These are phyloP conservation scores for Chrysoperla carnea DNA, from an alignment of 1,140 invertebrate species.

Conservation along the genomic window DNA sequence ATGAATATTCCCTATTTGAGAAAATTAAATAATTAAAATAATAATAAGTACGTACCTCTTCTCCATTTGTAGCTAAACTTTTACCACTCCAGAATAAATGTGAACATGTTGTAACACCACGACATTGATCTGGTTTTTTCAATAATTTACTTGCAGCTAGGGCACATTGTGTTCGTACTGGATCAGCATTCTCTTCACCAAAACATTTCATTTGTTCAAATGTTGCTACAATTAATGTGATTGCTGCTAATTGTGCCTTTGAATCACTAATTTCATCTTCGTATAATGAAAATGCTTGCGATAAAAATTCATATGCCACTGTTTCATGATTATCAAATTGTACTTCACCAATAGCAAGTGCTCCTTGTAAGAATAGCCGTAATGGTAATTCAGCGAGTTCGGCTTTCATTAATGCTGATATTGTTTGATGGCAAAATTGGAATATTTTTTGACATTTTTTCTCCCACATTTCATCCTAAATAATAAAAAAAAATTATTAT, in stretches of 20 bases:
- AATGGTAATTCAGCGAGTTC: slow-evolving; percentile 85
- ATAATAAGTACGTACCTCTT: too few relatives aligned
- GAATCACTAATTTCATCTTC: slow-evolving; percentile 98
- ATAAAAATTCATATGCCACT: slow-evolving; percentile 96
- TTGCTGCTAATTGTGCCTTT: slow-evolving; percentile 89
- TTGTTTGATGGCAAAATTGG: slow-evolving; percentile 92
- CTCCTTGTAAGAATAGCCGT: slow-evolving; percentile 86
- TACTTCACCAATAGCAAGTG: slow-evolving; percentile 81
- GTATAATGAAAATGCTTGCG: slow-evolving; percentile 93
- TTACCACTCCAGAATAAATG: slow-evolving; percentile 96
- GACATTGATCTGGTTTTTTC: slow-evolving; percentile 94
- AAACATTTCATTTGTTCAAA: slow-evolving; percentile 90
- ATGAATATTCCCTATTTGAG: too few relatives aligned
- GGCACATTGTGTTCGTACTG: slow-evolving; percentile 85
- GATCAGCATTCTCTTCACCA: slow-evolving; percentile 92
- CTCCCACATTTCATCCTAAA: slow-evolving; percentile 89
- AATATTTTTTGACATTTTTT: slow-evolving; percentile 98
- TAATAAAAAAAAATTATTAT: slow-evolving; percentile 9
- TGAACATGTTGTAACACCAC: slow-evolving; percentile 78
- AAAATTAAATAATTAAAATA: too few relatives aligned
- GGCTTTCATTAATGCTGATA: slow-evolving; percentile 82
- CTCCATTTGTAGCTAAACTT: slow-evolving; percentile 39
- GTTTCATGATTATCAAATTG: slow-evolving; percentile 89
- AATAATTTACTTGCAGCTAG: slow-evolving; percentile 87
- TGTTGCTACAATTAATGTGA: slow-evolving; percentile 88